These are phyloP conservation scores for Drosophila sucinea DNA, from an alignment of 1,140 invertebrate genomes.

Conservation along the genomic window DNA sequence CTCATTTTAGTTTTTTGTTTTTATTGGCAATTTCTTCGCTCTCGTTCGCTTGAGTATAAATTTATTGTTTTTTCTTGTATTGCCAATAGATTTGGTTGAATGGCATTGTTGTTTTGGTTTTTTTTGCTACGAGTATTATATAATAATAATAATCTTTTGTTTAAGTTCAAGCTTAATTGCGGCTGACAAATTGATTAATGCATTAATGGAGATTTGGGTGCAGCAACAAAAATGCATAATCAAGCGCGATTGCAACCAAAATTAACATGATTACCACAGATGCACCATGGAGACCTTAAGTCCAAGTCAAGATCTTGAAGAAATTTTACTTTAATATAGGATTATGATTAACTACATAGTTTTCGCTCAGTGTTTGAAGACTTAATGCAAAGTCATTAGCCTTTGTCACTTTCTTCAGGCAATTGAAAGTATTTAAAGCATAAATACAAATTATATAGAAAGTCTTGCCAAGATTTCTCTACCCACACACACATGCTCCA, in stretches of 20 bases:
- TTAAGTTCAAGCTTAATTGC: conserved; percentile 41
- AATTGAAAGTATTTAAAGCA: conserved; percentile 18
- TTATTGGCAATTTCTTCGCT: conserved; percentile 40
- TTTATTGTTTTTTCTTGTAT: conserved; percentile 8
- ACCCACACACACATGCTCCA: conserved; percentile 14
- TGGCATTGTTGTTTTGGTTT: conserved; percentile 8
- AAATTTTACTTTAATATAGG: conserved; percentile 18
- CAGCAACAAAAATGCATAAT: conserved; percentile 13
- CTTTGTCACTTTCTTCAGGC: conserved; percentile 9
- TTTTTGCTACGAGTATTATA: conserved; percentile 9
- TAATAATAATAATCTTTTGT: conserved; percentile 39
- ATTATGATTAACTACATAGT: conserved; percentile 21
- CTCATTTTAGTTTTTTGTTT: conserved; percentile 41
- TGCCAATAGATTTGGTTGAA: neutral
- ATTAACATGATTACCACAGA: neutral
- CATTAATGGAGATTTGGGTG: neutral
- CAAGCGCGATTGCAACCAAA: neutral
- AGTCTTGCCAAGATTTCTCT: conserved; percentile 46
- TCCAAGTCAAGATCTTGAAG: neutral
- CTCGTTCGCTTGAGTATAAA: conserved; percentile 21
- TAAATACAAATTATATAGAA: conserved; percentile 25
- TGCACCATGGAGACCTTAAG: neutral
- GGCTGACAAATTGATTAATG: conserved; percentile 49
- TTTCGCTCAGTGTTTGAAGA: conserved; percentile 24
- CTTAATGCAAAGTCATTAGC: conserved; percentile 22